phyloP scores from a whole-genome alignment of 2,888 invertebrate species.

The Oxytorus armatus region DNA sequence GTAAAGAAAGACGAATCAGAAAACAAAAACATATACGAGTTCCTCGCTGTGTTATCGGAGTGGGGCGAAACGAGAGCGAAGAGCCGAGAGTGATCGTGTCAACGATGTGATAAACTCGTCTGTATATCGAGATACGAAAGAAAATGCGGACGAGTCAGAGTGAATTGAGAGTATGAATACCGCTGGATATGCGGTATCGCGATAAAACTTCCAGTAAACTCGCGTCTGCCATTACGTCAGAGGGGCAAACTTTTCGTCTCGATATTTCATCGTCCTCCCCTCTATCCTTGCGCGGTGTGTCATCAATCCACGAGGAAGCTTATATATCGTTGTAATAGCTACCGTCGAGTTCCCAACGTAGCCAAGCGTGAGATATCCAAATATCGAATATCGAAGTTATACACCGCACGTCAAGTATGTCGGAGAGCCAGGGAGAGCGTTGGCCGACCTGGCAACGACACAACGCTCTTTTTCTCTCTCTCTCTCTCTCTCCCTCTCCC shows the following conservation, averaged over 20 bases:
- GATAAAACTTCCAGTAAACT: slow-evolving; percentile 48
- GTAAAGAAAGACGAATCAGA: not conserved
- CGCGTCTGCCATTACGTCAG: slow-evolving; percentile 11
- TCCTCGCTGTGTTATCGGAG: not conserved
- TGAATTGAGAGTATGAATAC: slow-evolving; percentile 4
- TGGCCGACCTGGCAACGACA: slow-evolving; percentile 62
- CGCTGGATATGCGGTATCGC: slow-evolving; percentile 27
- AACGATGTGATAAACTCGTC: too few relatives aligned
- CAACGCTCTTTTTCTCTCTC: slow-evolving; percentile 27
- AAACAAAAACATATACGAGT: not conserved
- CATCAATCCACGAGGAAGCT: slow-evolving; percentile 55
- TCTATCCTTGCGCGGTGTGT: slow-evolving; percentile 3
- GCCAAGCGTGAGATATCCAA: slow-evolving; percentile 41
- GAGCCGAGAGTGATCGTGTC: too few relatives aligned
- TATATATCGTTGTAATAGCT: slow-evolving; percentile 18
- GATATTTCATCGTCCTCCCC: slow-evolving; percentile 18
- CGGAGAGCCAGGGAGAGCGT: too few relatives aligned
- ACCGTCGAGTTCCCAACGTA: slow-evolving; percentile 24
- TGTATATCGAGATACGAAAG: too few relatives aligned
- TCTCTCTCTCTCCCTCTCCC: not conserved
- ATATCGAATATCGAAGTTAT: slow-evolving; percentile 60
- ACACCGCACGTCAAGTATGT: slow-evolving; percentile 52
- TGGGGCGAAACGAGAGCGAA: not conserved
- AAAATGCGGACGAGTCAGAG: not conserved
- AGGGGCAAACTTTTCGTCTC: slow-evolving; percentile 8